These are phyloP conservation scores for Euplexia lucipara DNA, from an alignment of 2,888 invertebrate species.

Conservation along the genomic window DNA sequence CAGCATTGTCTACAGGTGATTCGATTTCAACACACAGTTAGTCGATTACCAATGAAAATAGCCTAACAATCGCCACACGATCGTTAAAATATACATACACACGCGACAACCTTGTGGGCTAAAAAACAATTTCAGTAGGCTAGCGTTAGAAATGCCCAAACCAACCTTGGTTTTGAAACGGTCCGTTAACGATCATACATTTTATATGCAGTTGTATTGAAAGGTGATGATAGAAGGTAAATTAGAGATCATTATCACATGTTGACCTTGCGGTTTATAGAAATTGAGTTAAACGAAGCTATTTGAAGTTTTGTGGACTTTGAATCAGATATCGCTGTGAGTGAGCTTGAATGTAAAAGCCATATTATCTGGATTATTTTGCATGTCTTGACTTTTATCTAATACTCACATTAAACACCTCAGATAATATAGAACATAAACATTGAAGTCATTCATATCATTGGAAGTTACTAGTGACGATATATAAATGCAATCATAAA, in stretches of 20 bases:
- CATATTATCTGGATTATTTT: conserved; percentile 13
- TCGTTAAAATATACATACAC: conserved; percentile 29
- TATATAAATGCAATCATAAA: conserved; percentile 30
- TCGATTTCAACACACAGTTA: conserved; percentile 2
- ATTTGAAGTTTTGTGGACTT: conserved; percentile 12
- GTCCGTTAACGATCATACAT: conserved; percentile 31
- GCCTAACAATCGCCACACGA: conserved; percentile 7
- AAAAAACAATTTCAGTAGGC: conserved; percentile 47
- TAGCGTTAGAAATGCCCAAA: conserved; percentile 51
- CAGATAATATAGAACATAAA: conserved; percentile 28
- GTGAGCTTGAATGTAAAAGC: neutral
- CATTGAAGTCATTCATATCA: conserved; percentile 6
- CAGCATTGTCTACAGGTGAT: neutral
- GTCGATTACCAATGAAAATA: conserved; percentile 18
- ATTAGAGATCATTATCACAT: conserved; percentile 22
- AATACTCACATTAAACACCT: neutral
- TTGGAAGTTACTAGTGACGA: conserved; percentile 5
- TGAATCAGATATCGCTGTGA: neutral
- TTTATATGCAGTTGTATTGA: conserved; percentile 37
- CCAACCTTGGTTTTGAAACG: conserved; percentile 50
- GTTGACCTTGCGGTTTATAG: conserved; percentile 16
- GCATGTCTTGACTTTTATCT: conserved; percentile 11
- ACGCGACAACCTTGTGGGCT: conserved; percentile 45
- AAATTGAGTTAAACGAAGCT: too few relatives aligned
- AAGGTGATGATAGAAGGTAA: conserved; percentile 19